Percentiles rank a stretch among this genome's conserved stretches.
Evolutionary conservation across 2,888 invertebrate genomes (phyloP).

Genomic region (Eretmocerus hayati): DNA sequence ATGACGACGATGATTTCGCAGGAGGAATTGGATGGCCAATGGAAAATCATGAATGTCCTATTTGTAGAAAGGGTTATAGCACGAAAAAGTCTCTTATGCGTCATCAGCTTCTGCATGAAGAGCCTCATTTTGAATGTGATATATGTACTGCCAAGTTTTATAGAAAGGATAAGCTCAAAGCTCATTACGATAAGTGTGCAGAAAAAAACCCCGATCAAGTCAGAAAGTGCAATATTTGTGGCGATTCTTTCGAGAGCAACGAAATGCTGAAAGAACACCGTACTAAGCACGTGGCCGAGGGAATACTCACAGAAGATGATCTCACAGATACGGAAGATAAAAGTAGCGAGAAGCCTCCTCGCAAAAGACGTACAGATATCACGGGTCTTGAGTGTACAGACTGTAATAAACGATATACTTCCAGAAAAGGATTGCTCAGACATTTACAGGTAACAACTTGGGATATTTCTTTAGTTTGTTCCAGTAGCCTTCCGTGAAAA

Average conservation of each 20-base stretch:
- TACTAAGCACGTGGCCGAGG: conserved; percentile 43
- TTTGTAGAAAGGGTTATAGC: conserved; percentile 43
- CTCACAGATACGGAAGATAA: conserved; percentile 39
- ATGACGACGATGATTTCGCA: conserved; percentile 40
- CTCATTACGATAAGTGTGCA: conserved; percentile 44
- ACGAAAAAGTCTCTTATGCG: conserved; percentile 43
- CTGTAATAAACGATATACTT: conserved; percentile 44
- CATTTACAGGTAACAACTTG: conserved; percentile 34
- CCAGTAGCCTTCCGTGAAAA: too few relatives aligned
- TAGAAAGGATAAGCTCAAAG: conserved; percentile 43
- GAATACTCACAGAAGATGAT: conserved; percentile 43
- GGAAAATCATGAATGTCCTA: conserved; percentile 42
- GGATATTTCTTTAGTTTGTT: too few relatives aligned
- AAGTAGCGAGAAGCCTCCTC: conserved; percentile 33
- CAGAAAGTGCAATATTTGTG: conserved; percentile 44
- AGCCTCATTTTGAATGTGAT: conserved; percentile 44
- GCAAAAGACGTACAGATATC: conserved; percentile 43
- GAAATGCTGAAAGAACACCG: conserved; percentile 40
- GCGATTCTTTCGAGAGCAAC: conserved; percentile 43
- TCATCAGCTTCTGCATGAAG: conserved; percentile 43
- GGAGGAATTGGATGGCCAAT: conserved; percentile 43
- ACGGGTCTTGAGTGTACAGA: conserved; percentile 44
- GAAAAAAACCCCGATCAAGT: conserved; percentile 45
- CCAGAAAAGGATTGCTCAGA: conserved; percentile 40
- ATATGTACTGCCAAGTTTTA: conserved; percentile 44